Evolutionary conservation across 2,797 vertebrate species (phyloP).

Genomic region (Odontamblyopus rebecca): DNA sequence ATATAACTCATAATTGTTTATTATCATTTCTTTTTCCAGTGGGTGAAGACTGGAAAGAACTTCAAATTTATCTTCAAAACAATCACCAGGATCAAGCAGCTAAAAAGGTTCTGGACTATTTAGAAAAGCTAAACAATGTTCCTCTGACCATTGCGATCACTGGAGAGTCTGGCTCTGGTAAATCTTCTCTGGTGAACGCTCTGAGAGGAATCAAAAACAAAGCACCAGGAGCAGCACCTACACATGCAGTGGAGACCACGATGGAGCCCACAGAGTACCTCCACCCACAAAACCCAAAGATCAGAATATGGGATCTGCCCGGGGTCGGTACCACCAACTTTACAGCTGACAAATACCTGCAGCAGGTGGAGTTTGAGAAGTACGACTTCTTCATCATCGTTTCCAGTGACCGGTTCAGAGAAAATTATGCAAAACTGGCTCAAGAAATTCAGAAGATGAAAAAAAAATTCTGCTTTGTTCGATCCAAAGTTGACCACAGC

Average conservation of each 20-base stretch:
- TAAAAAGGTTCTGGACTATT: conserved; percentile 22
- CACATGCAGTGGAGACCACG: conserved; percentile 50
- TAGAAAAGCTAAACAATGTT: conserved; percentile 9
- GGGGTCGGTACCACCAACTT: conserved; percentile 67
- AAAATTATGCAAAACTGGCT: conserved; percentile 71
- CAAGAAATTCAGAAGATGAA: conserved; percentile 64
- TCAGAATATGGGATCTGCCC: conserved; percentile 80
- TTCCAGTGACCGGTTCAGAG: conserved; percentile 50
- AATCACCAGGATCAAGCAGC: conserved; percentile 12
- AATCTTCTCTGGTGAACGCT: conserved; percentile 18
- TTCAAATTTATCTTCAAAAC: conserved; percentile 5
- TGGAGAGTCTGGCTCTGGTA: conserved; percentile 49
- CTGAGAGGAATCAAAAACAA: not conserved
- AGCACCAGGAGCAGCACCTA: conserved; percentile 38
- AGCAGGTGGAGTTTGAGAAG: conserved; percentile 46
- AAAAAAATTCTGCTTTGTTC: conserved; percentile 75
- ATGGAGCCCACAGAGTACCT: conserved; percentile 34
- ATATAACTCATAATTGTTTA: no score
- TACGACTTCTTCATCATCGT: conserved; percentile 81
- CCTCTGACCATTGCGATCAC: conserved; percentile 57
- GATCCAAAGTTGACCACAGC: conserved; percentile 75
- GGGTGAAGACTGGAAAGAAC: no score
- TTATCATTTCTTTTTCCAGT: no score
- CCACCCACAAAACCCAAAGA: conserved; percentile 64
- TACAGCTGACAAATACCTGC: conserved; percentile 28